Percentiles rank a stretch among this genome's conserved stretches.
phyloP scores from a whole-genome alignment of 35 echinoderm and acorn worm species.

The Lytechinus variegatus region DNA sequence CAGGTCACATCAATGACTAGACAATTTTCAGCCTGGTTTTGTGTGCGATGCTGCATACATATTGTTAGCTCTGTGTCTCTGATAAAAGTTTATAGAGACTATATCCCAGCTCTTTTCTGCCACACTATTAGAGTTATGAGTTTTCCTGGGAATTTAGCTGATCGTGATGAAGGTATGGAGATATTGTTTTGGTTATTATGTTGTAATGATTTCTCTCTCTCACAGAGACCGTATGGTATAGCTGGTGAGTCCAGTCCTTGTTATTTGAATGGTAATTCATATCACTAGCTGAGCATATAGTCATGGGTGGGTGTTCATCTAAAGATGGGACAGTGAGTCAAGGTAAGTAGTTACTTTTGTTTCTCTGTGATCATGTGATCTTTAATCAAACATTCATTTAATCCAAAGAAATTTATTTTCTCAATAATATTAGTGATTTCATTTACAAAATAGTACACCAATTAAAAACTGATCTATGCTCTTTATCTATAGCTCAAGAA shows the following conservation, averaged over 20 bases:
- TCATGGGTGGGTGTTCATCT: conserved; percentile 59
- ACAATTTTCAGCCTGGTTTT: neutral
- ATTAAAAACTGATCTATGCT: no score
- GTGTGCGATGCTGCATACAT: neutral
- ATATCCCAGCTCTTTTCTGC: neutral
- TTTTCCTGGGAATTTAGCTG: neutral
- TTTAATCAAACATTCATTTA: no score
- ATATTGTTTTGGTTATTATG: neutral
- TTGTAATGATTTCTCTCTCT: neutral
- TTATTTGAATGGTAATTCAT: neutral
- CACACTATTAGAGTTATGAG: neutral
- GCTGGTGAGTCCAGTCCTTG: neutral
- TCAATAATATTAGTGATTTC: no score
- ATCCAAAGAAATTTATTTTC: no score
- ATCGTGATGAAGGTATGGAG: neutral
- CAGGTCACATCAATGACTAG: neutral
- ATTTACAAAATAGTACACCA: no score
- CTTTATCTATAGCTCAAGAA: no score
- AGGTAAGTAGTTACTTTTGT: conserved; percentile 25
- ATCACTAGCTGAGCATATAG: neutral
- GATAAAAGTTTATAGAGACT: neutral
- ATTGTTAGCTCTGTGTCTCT: neutral
- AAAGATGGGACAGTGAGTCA: conserved; percentile 51
- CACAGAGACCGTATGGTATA: neutral
- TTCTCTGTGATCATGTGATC: no score